Conservation (phyloP, 30 jellyfish, hydroid and myxozoan genomes). For the Mastigias papua region DNA sequence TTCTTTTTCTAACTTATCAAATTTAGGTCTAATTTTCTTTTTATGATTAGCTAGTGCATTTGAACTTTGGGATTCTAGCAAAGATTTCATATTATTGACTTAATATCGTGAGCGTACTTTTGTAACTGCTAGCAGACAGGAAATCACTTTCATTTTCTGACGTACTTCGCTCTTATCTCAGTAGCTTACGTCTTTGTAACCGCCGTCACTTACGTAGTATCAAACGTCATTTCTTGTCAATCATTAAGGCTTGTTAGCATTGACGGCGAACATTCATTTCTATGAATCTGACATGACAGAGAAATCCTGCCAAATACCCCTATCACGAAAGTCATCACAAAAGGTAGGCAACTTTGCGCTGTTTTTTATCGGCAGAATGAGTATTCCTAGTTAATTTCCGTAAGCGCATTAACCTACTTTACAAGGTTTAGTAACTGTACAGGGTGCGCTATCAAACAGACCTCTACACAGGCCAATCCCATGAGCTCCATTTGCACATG, state of each 20-base stretch:
- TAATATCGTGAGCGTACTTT: not conserved
- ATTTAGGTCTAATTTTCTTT: too few relatives aligned
- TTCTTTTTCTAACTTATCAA: not conserved
- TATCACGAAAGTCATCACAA: not conserved
- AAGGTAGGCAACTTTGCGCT: not conserved
- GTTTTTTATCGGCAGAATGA: not conserved
- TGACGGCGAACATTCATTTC: not conserved
- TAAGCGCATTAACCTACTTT: too few relatives aligned
- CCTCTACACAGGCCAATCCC: too few relatives aligned
- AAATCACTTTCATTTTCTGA: not conserved
- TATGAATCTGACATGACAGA: not conserved
- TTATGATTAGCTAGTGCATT: too few relatives aligned
- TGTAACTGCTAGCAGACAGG: not conserved
- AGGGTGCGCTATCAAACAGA: too few relatives aligned
- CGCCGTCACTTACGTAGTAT: not conserved
- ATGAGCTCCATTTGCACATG: too few relatives aligned
- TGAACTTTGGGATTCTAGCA: too few relatives aligned
- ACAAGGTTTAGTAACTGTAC: too few relatives aligned
- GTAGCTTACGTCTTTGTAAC: not conserved
- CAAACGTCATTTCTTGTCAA: not conserved
- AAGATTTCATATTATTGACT: too few relatives aligned
- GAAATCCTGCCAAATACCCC: conserved; percentile 6
- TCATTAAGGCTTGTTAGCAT: not conserved
- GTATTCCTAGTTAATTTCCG: not conserved
- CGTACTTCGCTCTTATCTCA: not conserved